Conservation (phyloP, 2,113 vertebrate species). For the Salvelinus namaycush region DNA sequence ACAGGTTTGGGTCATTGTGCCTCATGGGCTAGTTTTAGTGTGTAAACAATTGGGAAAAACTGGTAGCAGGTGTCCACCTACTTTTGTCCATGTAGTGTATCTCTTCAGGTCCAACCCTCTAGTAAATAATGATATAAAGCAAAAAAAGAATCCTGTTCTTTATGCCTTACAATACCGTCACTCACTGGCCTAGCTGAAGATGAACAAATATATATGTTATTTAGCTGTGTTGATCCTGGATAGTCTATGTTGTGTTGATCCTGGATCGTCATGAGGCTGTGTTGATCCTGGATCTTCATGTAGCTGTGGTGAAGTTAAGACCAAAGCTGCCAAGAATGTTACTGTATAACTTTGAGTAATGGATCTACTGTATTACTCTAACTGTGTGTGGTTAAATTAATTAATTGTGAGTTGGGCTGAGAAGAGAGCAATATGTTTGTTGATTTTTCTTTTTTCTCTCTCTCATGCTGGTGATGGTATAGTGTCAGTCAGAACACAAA, state of each 20-base stretch:
- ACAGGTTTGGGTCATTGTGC: too few species aligned
- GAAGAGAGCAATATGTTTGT: constrained; percentile 3
- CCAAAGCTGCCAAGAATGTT: neutral
- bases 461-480: neutral
- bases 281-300: too few species aligned
- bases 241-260: too few species aligned
- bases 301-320: too few species aligned
- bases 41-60: too few species aligned
- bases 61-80: too few species aligned
- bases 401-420: neutral
- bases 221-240: too few species aligned
- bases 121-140: constrained; percentile 49
- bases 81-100: constrained; percentile 3
- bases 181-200: constrained; percentile 34
- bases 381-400: neutral
- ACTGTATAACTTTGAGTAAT: neutral
- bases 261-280: too few species aligned
- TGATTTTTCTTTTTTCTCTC: neutral
- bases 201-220: too few species aligned
- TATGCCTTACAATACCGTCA: constrained; percentile 40
- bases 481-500: neutral
- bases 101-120: constrained; percentile 25
- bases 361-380: neutral
- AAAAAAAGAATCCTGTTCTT: constrained; percentile 45
- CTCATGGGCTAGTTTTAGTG: too few species aligned